A percentile compares a stretch with the other conserved stretches of the same genome.
These are phyloP conservation scores for Bursaphelenchus okinawaensis DNA, from an alignment of 2,888 invertebrate species.

Conservation along the genomic window DNA sequence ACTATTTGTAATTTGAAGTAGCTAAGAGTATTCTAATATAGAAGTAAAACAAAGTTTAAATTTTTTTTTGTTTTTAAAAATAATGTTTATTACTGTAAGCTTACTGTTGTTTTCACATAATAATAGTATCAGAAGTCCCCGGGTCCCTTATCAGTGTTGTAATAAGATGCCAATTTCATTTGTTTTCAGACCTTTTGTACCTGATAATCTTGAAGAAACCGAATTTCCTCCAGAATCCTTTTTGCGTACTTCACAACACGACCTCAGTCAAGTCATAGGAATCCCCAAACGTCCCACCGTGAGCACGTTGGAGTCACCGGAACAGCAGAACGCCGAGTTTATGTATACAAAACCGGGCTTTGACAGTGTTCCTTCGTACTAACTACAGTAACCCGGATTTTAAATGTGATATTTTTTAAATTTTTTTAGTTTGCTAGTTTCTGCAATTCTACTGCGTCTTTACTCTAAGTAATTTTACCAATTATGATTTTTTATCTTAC, in stretches of 20 bases:
- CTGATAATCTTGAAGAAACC: conserved; percentile 50
- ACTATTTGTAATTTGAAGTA: conserved; percentile 8
- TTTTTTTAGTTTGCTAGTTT: no score
- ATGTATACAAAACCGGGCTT: conserved; percentile 54
- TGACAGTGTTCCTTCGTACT: conserved; percentile 57
- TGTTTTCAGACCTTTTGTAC: conserved; percentile 55
- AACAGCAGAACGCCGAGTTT: conserved; percentile 41
- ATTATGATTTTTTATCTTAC: no score
- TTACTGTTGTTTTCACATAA: background rate
- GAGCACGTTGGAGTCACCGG: conserved; percentile 40
- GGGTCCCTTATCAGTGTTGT: no score
- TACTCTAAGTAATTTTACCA: no score
- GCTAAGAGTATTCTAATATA: background rate
- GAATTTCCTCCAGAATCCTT: conserved; percentile 40
- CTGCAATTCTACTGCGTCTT: no score
- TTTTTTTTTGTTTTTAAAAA: background rate
- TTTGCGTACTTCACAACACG: conserved; percentile 38
- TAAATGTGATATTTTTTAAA: no score
- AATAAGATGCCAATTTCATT: no score
- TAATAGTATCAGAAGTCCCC: background rate
- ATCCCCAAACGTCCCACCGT: conserved; percentile 33
- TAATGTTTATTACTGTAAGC: conserved; percentile 14
- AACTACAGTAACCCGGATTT: no score
- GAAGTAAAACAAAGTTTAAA: conserved; percentile 6
- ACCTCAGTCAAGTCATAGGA: conserved; percentile 37